Percentiles rank a stretch among this genome's conserved stretches.
Conservation (phyloP, 2,113 vertebrate genomes). For the Sinocyclocheilus anshuiensis region DNA sequence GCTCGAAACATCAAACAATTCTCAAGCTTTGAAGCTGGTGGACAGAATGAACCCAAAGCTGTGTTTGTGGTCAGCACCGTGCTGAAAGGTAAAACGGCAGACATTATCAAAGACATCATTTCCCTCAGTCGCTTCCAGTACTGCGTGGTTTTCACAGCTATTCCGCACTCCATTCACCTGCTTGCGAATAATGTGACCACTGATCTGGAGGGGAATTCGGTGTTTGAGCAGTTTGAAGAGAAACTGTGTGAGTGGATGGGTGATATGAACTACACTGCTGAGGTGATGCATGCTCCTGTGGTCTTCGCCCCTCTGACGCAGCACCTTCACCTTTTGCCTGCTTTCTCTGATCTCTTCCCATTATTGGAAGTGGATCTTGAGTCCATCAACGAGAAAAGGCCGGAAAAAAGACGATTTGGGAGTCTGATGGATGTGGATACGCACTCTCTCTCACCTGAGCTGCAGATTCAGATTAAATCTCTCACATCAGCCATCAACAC, state of each 20-base stretch:
- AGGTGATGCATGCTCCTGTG: constrained; percentile 78
- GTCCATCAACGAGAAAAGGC: constrained; percentile 72
- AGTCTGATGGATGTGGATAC: constrained; percentile 79
- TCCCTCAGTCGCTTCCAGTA: constrained; percentile 81
- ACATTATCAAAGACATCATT: constrained; percentile 80
- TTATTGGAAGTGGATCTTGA: constrained; percentile 77
- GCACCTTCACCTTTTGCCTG: constrained; percentile 80
- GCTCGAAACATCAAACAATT: constrained; percentile 82
- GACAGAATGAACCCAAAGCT: constrained; percentile 75
- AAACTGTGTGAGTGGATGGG: constrained; percentile 93
- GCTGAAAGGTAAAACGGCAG: constrained; percentile 80
- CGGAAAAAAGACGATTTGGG: constrained; percentile 78
- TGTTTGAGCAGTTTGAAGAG: constrained; percentile 86
- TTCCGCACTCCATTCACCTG: constrained; percentile 80
- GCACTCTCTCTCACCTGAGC: constrained; percentile 72
- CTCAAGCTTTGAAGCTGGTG: constrained; percentile 76
- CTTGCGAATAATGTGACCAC: constrained; percentile 72
- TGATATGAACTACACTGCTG: constrained; percentile 83
- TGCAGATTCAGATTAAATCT: constrained; percentile 79
- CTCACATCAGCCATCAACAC: constrained; percentile 79
- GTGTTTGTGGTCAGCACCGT: constrained; percentile 85
- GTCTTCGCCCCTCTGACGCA: constrained; percentile 78
- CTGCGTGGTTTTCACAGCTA: constrained; percentile 83
- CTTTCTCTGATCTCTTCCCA: constrained; percentile 79
- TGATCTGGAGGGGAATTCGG: constrained; percentile 72